Conservation (phyloP, 2,113 vertebrate species). For the Bubo bubo region DNA sequence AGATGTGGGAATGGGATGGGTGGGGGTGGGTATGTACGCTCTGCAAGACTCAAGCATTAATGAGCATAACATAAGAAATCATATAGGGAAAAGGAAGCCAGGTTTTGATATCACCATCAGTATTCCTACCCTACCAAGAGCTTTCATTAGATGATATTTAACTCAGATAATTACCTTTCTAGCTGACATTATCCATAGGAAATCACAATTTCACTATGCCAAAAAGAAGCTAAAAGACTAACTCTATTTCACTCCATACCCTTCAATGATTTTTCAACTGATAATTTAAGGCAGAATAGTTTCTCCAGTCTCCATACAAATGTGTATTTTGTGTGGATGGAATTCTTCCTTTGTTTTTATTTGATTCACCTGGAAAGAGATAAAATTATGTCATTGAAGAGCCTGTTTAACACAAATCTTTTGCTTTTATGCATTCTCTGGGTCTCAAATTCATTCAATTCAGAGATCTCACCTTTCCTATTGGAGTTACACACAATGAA, state of each 20-base stretch:
- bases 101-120: neutral
- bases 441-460: neutral
- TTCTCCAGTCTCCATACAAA: neutral
- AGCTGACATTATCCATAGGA: neutral
- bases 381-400: neutral
- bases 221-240: constrained; percentile 2
- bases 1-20: neutral
- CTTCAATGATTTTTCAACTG: neutral
- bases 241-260: neutral
- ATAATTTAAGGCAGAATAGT: neutral
- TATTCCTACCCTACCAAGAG: neutral
- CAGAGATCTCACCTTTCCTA: neutral
- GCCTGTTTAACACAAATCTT: neutral
- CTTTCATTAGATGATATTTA: neutral
- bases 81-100: neutral
- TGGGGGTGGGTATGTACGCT: neutral
- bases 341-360: neutral
- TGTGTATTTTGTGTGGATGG: neutral
- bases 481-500: neutral
- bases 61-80: neutral
- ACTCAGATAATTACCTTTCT: constrained; percentile 11
- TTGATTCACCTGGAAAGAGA: neutral
- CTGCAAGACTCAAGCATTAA: neutral
- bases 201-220: neutral
- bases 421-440: neutral